A percentile compares a stretch with the other conserved stretches of the same genome.
These are phyloP conservation scores for Rhynchomys soricoides DNA, from an alignment of 2,113 vertebrate genomes.

Conservation along the genomic window DNA sequence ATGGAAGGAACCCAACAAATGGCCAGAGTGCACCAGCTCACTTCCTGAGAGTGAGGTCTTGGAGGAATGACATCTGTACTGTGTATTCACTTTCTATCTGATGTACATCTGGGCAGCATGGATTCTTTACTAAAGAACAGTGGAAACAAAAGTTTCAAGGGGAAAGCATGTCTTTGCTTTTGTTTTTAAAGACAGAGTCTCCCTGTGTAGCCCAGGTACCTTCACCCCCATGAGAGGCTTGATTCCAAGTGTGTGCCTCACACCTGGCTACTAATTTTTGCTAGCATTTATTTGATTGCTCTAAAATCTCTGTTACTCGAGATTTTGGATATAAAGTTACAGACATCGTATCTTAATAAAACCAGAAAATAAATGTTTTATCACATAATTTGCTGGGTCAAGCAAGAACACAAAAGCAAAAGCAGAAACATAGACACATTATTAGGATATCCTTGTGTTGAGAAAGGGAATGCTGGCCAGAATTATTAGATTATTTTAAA, in stretches of 20 bases:
- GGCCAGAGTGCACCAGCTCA: neutral
- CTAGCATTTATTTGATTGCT: conserved; percentile 21
- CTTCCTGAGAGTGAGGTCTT: neutral
- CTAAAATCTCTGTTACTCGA: neutral
- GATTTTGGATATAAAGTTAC: neutral
- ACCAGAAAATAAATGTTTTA: conserved; percentile 36
- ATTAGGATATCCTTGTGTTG: conserved; percentile 31
- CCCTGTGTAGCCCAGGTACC: neutral
- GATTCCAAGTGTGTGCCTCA: neutral
- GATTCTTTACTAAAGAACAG: neutral
- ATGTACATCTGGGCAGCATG: neutral
- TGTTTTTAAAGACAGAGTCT: neutral
- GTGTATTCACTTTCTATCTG: neutral
- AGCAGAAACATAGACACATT: conserved; percentile 45
- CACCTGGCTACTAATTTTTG: neutral
- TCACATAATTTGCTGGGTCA: conserved; percentile 51
- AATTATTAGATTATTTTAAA: conserved; percentile 67
- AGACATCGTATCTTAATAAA: neutral
- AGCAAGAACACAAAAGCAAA: conserved; percentile 63
- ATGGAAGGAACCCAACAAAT: neutral
- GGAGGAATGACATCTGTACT: neutral
- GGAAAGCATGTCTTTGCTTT: neutral
- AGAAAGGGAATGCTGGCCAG: conserved; percentile 45
- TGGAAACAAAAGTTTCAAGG: neutral
- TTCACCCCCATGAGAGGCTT: neutral